These are phyloP conservation scores for Falco columbarius DNA, from an alignment of 2,797 vertebrate genomes.

Conservation along the genomic window DNA sequence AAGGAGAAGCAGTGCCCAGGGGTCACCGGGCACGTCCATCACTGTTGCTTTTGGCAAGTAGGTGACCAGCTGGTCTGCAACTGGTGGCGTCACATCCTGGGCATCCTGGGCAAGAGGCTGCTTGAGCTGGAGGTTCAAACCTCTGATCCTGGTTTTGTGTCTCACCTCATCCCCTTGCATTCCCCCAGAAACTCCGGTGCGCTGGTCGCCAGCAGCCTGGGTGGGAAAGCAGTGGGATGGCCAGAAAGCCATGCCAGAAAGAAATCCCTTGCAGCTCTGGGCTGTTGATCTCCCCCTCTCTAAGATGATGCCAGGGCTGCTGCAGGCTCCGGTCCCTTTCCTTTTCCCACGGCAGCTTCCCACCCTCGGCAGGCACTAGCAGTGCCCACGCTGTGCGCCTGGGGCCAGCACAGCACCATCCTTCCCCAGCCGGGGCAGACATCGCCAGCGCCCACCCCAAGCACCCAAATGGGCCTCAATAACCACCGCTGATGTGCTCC, in stretches of 20 bases:
- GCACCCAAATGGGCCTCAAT: background rate
- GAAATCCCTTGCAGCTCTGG: background rate
- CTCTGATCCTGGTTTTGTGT: background rate
- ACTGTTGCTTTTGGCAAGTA: background rate
- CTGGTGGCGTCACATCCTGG: background rate
- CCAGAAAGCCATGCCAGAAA: background rate
- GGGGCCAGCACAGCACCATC: background rate
- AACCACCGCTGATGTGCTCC: background rate
- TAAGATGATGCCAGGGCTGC: background rate
- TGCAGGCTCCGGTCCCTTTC: background rate
- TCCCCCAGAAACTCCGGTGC: background rate
- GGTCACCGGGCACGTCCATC: background rate
- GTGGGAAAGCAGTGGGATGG: background rate
- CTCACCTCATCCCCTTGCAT: fast-evolving
- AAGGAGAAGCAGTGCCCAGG: background rate
- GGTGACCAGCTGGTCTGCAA: background rate
- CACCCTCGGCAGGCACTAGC: background rate
- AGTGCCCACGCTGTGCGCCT: background rate
- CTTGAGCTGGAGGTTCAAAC: background rate
- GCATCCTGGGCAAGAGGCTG: background rate
- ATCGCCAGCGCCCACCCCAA: background rate
- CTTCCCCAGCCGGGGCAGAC: background rate
- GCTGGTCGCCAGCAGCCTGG: background rate
- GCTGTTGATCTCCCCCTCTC: background rate
- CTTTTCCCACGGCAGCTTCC: background rate